Evolutionary conservation across 1,140 invertebrate genomes (phyloP), one percentile per base, ranked within the genome.

Genomic region (Diabrotica virgifera): DNA sequence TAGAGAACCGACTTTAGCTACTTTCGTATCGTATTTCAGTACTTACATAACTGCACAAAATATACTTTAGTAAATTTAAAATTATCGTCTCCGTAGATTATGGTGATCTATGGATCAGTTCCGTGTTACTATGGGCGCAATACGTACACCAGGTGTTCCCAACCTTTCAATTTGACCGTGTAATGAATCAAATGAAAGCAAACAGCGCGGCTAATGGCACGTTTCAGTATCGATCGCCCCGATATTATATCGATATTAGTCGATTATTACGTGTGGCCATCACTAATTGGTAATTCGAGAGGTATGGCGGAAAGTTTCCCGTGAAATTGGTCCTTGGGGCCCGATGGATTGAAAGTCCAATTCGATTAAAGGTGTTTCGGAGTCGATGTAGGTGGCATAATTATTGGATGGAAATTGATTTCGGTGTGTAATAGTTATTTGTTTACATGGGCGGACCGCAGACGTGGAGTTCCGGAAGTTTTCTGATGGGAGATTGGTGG

Each of bases 231-330:
- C 59, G 60, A 66, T 63, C 50, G 55, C 55, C 13, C 61, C 65
- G 61, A 67, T 67, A 67, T 59, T 63, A 55, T 67, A 63, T 63
- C 65, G 61, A 67, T 62, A 63, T 67, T 66, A 63, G 60, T 62
- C 60, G 60, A 62, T 62, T 54, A 62, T 62, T 62, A 62, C 60
- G 50, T 57, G 50, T 63, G 61, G 52, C 61, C 65, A 63, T 58
- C 63, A 14, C 56, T 67, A 67, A 67, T 67, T 59, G 65, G 51
- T 67, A 67, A 67, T 67, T 52, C 58, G 50, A 14, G 59, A 37
- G 56, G 57, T 55, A 9, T 24, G 38, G n/a, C 6, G 51, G 46
- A 37, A 14, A 8, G 60, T 67, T 54, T 58, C 57, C 13, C n/a
- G 59, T 38, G 40, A 51, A 36, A 55, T 14, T 62, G 37, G 13